Evolutionary conservation across 2,797 vertebrate genomes (phyloP).

Genomic region (Neomorphus geoffroyi): DNA sequence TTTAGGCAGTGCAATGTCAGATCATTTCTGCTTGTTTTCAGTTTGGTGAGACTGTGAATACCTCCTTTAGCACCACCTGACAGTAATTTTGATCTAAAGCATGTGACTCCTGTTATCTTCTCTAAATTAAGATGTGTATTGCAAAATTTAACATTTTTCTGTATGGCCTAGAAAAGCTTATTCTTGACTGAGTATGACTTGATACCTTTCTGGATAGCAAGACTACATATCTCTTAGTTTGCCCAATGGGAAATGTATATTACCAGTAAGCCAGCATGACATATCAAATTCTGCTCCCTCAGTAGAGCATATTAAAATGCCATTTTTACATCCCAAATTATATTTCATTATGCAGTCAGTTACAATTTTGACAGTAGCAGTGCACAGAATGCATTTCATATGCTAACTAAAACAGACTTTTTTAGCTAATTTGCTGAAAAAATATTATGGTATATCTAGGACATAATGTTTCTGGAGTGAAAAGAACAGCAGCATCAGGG

Average conservation of each 20-base stretch:
- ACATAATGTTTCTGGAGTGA: slow-evolving; percentile 40
- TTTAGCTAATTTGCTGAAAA: slow-evolving; percentile 43
- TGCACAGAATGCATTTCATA: slow-evolving; percentile 47
- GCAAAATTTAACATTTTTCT: not conserved
- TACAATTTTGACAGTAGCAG: slow-evolving; percentile 49
- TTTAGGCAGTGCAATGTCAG: not conserved
- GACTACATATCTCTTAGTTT: slow-evolving; percentile 9
- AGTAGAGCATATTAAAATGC: slow-evolving; percentile 29
- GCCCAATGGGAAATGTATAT: slow-evolving; percentile 10
- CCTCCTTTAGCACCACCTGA: not conserved
- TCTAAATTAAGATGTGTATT: not conserved
- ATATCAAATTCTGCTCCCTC: slow-evolving; percentile 28
- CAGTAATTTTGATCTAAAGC: not conserved
- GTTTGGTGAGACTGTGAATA: not conserved
- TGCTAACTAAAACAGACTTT: slow-evolving; percentile 38
- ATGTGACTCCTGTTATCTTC: not conserved
- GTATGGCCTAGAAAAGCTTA: not conserved
- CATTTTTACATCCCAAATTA: slow-evolving; percentile 52
- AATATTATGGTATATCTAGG: slow-evolving; percentile 49
- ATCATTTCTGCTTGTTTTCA: not conserved
- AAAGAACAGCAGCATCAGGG: slow-evolving; percentile 16
- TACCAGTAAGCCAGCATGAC: slow-evolving; percentile 44
- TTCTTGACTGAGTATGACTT: slow-evolving; percentile 30
- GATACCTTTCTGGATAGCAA: slow-evolving; percentile 32
- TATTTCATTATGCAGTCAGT: slow-evolving; percentile 59